Percentiles rank a stretch among this genome's conserved stretches.
phyloP scores from a whole-genome alignment of 2,797 vertebrate species.

The Numenius phaeopus region DNA sequence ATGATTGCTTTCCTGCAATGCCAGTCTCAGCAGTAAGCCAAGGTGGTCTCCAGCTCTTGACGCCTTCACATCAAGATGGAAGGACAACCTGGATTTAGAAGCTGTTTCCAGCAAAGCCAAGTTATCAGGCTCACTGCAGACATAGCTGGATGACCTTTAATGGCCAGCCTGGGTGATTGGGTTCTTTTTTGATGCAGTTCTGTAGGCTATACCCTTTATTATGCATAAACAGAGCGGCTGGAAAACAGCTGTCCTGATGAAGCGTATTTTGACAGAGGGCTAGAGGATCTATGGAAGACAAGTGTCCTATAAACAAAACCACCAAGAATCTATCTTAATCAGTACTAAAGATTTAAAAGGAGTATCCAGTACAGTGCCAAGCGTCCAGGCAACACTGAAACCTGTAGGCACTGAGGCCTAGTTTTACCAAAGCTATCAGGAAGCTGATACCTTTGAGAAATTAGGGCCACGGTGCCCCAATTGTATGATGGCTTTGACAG shows the following conservation, averaged over 20 bases:
- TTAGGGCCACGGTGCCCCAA: not conserved
- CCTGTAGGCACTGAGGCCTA: not conserved
- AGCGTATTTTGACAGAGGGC: not conserved
- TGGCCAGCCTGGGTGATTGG: fast-evolving
- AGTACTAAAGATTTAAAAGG: not conserved
- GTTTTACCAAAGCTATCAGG: not conserved
- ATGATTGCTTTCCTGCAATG: not conserved
- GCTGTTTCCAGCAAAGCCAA: not conserved
- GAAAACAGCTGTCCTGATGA: not conserved
- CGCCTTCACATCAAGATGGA: not conserved
- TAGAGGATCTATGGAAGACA: not conserved
- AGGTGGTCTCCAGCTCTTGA: not conserved
- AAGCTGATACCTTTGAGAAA: not conserved
- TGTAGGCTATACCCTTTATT: not conserved
- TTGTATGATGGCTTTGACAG: not conserved
- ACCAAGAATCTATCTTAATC: not conserved
- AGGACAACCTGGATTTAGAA: not conserved
- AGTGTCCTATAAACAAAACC: not conserved
- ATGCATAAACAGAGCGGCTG: not conserved
- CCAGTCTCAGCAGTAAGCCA: not conserved
- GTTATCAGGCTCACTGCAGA: not conserved
- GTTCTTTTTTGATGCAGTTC: not conserved
- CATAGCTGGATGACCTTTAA: not conserved
- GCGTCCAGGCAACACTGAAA: not conserved
- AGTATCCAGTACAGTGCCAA: not conserved